phyloP scores from a whole-genome alignment of 2,888 invertebrate species.

The Pharmacophagus antenor region DNA sequence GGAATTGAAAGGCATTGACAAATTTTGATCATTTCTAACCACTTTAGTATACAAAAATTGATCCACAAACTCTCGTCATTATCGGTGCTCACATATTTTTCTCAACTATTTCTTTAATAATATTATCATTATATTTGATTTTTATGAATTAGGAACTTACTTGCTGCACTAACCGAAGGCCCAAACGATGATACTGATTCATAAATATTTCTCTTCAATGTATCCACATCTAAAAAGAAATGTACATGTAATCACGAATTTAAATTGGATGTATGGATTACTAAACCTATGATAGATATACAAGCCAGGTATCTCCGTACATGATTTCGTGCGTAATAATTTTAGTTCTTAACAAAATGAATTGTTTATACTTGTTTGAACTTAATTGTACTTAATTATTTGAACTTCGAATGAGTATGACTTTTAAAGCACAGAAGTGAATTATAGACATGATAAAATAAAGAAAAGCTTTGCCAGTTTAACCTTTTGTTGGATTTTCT shows the following conservation, averaged over 20 bases:
- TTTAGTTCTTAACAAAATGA: too few species aligned
- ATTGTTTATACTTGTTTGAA: too few species aligned
- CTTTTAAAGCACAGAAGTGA: not conserved
- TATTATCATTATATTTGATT: not conserved
- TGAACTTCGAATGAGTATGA: not conserved
- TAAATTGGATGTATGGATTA: not conserved
- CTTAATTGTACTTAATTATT: too few species aligned
- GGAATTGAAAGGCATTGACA: too few species aligned
- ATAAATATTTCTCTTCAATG: slow-evolving; percentile 57
- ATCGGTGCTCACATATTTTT: not conserved
- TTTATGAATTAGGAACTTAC: slow-evolving; percentile 50
- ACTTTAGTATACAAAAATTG: not conserved
- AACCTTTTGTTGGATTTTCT: slow-evolving; percentile 70
- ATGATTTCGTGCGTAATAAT: too few species aligned
- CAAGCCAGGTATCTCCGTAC: too few species aligned
- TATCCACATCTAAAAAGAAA: slow-evolving; percentile 58
- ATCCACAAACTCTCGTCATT: too few species aligned
- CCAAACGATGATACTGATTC: slow-evolving; percentile 69
- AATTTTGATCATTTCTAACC: not conserved
- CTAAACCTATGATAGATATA: too few species aligned
- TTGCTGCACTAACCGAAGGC: slow-evolving; percentile 72
- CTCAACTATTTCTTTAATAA: too few species aligned
- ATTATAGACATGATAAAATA: not conserved
- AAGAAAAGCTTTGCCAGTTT: slow-evolving; percentile 59
- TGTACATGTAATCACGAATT: not conserved